Base-by-base conservation (phyloP, 1,140 invertebrate genomes). In the Solenopsis invicta region DNA sequence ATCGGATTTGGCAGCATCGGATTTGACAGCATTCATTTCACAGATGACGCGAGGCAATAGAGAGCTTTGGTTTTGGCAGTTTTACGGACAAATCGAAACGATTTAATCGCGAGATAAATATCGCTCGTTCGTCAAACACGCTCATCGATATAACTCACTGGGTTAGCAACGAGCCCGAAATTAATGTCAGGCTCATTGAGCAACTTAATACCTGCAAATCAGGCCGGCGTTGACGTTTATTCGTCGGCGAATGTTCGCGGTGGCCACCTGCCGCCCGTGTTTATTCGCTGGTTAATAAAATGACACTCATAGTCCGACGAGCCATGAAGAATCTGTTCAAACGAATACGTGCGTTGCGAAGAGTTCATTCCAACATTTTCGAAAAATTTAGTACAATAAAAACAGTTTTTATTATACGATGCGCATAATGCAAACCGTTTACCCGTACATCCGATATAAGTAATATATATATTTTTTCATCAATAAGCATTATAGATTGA, bases 281-380 rank as follows among this genome's bases (percentile, higher is more conserved):
- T 84, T 84, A 84, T 84, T 84, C 69, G 69, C 29, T 71, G 80
- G 24, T 75, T 84, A 74, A 84, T 84, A 84, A 84, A 84, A 84
- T 74, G 41, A 84, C 37, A 82, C 80, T 74, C 52, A 41, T 82
- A 48, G 10, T 37, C 18, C 67, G 41, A 59, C 24, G 69, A 72
- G 52, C 34, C 18, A 82, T 59, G 66, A 82, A 82, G 41, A 59
- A 82, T 71, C 69, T 24, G 37, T 72, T 56, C 24, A 74, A 72
- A 82, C 41, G 13, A 82, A 21, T 45, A 5, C 10, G 34, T 21
- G 5, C 21, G 45, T 69, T 21, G 16, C 78, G 12, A 80, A 1
- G 2, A 21, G 16, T 69, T 45, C n/a, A 54, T 52, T 52, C 16
- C 8, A 37, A 0, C 48, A 13, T 6, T 48, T 82, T 59, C 1